Conservation (phyloP, 2,797 vertebrate genomes). For the Otolemur crassicaudatus region DNA sequence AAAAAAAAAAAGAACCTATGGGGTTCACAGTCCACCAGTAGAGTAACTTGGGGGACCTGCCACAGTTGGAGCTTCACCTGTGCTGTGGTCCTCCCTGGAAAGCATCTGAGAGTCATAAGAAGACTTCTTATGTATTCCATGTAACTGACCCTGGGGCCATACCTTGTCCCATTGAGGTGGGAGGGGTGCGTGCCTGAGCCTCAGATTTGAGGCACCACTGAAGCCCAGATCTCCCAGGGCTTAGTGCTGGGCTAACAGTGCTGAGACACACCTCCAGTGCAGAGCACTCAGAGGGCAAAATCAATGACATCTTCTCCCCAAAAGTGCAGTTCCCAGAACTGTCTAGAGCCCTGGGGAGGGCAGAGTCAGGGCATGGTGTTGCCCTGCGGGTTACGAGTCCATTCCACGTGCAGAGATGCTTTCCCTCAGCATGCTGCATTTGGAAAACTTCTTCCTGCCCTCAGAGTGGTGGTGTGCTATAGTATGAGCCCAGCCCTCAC, state of each 20-base stretch:
- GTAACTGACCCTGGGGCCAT: neutral
- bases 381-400: neutral
- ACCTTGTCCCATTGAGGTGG: neutral
- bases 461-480: neutral
- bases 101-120: neutral
- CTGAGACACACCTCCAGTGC: fast-evolving
- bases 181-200: neutral
- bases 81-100: neutral
- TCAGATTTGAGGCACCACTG: neutral
- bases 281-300: fast-evolving
- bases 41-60: neutral
- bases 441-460: neutral
- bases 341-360: neutral
- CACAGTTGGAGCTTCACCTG: fast-evolving
- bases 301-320: fast-evolving
- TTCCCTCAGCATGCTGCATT: neutral
- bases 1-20: no score
- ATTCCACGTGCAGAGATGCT: neutral
- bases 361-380: neutral
- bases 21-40: neutral
- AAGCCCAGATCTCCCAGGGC: neutral
- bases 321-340: no score
- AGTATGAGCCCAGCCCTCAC: neutral
- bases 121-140: neutral
- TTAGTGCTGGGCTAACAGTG: fast-evolving